Conservation (phyloP, 2,888 invertebrate species). For the Tipula helvola region DNA sequence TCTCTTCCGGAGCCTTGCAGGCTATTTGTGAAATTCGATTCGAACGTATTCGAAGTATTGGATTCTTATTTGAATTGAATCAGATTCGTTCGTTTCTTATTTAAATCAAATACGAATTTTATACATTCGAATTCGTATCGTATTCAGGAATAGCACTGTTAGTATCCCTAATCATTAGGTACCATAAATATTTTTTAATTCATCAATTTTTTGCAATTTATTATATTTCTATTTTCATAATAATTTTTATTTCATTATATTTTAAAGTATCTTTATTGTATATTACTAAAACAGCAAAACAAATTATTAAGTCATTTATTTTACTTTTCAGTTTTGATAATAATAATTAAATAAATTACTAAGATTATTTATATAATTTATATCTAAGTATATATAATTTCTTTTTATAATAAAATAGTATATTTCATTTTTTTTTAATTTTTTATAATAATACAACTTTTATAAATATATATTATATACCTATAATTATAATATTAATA, state of each 20-base stretch:
- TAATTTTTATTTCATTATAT: background rate
- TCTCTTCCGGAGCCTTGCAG: too few species aligned
- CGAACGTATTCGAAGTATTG: too few species aligned
- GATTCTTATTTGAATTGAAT: too few species aligned
- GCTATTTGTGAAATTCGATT: too few species aligned
- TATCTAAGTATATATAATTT: background rate
- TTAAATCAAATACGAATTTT: too few species aligned
- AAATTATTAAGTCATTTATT: background rate
- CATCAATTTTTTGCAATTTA: background rate
- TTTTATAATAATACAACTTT: background rate
- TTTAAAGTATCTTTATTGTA: background rate
- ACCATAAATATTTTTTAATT: background rate
- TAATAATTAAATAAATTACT: background rate
- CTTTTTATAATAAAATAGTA: background rate
- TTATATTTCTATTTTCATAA: background rate
- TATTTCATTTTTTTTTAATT: background rate
- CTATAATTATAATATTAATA: background rate
- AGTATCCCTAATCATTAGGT: too few species aligned
- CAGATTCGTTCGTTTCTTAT: too few species aligned
- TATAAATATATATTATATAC: background rate
- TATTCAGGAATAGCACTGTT: too few species aligned
- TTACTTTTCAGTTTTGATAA: background rate
- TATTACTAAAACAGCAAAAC: background rate
- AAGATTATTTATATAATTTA: background rate
- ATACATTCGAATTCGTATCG: too few species aligned